Evolutionary conservation across 1,140 invertebrate genomes (phyloP).

Genomic region (Drosophila persimilis): DNA sequence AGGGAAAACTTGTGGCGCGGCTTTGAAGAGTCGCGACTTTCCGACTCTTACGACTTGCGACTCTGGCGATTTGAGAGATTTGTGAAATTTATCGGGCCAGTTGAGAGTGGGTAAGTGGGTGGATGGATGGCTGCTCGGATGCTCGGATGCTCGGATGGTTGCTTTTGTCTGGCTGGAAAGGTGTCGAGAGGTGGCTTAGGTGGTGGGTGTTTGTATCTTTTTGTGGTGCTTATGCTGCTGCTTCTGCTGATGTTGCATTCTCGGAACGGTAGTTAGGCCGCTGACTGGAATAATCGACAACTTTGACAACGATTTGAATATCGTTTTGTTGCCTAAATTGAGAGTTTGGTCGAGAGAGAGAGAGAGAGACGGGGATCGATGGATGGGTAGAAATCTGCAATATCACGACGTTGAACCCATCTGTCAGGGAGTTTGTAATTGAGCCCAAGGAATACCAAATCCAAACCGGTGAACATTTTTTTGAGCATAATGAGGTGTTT

Average conservation of each 20-base stretch:
- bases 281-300: conserved; percentile 68
- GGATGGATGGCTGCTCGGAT: conserved; percentile 13
- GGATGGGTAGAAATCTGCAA: conserved; percentile 52
- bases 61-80: conserved; percentile 70
- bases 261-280: conserved; percentile 69
- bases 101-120: conserved; percentile 51
- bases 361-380: too few relatives aligned
- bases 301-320: conserved; percentile 78
- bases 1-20: conserved; percentile 35
- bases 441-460: conserved; percentile 50
- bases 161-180: conserved; percentile 7
- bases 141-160: background rate
- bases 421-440: conserved; percentile 73
- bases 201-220: conserved; percentile 28
- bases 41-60: conserved; percentile 55
- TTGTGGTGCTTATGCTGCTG: conserved; percentile 18
- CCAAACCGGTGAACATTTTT: conserved; percentile 27
- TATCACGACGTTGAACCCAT: conserved; percentile 76
- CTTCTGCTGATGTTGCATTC: conserved; percentile 40
- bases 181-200: conserved; percentile 40
- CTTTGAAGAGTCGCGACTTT: conserved; percentile 59
- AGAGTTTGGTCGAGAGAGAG: conserved; percentile 36
- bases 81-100: conserved; percentile 79
- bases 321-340: conserved; percentile 60
- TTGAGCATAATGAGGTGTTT: conserved; percentile 53